Base-by-base conservation (phyloP, 2,797 vertebrate species). In the Schizopygopsis pylzovi region DNA sequence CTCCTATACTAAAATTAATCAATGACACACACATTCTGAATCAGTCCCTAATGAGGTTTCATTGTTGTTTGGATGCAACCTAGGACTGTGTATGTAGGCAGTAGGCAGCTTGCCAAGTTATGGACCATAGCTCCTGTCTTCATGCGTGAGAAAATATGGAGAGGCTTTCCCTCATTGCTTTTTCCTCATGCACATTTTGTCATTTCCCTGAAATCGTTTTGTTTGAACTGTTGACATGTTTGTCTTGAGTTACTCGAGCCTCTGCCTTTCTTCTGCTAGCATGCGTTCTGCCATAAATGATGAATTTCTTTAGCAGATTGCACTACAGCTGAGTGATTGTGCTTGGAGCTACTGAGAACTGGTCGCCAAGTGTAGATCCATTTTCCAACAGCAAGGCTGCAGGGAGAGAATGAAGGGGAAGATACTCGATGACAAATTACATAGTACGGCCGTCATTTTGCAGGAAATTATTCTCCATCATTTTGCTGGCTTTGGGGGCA, bases 401-500 rank as follows among this genome's bases (percentile, higher is more conserved):
- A 75, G 65, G 63, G 65, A 84, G 41, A 61, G 67, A 79, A 79
- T 28, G 25, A 78, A 81, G 28, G 43, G 67, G 61, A 86, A 85
- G 85, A 88, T 65, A 84, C 84, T 72, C 61, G 2, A 65, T 71
- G 85, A 88, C 75, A 87, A 92, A 91, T 87, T 88, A 86, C 37
- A 79, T 88, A 79, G 91, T 80, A 61, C 77, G 83, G 85, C 77
- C 88, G 89, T 94, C 89, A 90, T 88, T 92, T 90, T 90, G 85
- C 86, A 82, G 75, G n/a, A 91, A 88, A 93, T 94, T 86, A 92
- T 93, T 90, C 91, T 78, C 88, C 88, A 89, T 93, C 87, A 93
- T 91, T 86, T 88, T 85, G 4, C 84, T 90, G 88, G 81, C 87
- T 89, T 85, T 90, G 81, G 76, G 90, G 80, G 85, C 84, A 87